Percentiles rank a stretch among this genome's conserved stretches.
Conservation (phyloP, 2,797 vertebrate species). For the Pterois miles region DNA sequence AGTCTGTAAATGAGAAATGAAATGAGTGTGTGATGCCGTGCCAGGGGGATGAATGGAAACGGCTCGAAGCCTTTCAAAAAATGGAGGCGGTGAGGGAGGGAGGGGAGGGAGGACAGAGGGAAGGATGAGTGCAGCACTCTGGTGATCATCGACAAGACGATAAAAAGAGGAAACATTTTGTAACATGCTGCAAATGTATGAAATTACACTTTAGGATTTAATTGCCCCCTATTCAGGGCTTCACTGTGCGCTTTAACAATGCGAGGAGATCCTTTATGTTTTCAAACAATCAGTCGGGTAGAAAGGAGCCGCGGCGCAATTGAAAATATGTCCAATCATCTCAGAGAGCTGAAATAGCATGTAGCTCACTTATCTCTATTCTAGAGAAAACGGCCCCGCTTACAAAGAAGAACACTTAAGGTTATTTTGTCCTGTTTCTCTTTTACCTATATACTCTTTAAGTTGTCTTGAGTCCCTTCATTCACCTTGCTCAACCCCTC, state of each 20-base stretch:
- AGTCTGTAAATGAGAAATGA: conserved; percentile 98
- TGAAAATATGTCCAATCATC: conserved; percentile 72
- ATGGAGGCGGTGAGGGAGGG: conserved; percentile 43
- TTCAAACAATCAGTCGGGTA: conserved; percentile 71
- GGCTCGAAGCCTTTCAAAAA: conserved; percentile 85
- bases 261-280: conserved; percentile 71
- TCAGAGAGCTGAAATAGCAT: conserved; percentile 57
- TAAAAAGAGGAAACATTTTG: conserved; percentile 78
- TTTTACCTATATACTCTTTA: neutral
- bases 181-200: conserved; percentile 73
- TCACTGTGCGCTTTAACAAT: conserved; percentile 72
- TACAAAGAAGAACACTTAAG: neutral
- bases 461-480: neutral
- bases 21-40: conserved; percentile 91
- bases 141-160: conserved; percentile 73
- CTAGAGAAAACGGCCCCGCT: neutral
- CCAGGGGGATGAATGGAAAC: conserved; percentile 87
- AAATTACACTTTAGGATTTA: conserved; percentile 83
- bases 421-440: neutral
- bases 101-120: conserved; percentile 56
- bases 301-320: conserved; percentile 69
- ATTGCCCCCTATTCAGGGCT: conserved; percentile 88
- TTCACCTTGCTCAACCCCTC: neutral
- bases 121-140: conserved; percentile 68
- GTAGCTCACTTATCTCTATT: neutral